Evolutionary conservation across 1,140 invertebrate genomes (phyloP).

Genomic region (Drosophila nannoptera): DNA sequence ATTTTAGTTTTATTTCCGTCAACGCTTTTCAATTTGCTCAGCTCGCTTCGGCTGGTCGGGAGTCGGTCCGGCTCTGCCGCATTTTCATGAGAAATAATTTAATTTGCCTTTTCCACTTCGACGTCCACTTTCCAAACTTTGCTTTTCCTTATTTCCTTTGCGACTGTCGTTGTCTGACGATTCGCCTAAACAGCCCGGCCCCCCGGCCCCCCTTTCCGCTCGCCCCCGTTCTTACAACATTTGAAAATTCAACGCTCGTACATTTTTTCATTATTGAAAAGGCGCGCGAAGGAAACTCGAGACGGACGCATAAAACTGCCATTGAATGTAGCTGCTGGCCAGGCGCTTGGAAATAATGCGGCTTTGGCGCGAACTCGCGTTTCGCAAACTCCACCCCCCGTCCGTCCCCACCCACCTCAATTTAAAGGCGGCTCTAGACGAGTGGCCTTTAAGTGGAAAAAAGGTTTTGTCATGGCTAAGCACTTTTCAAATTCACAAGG

Average conservation of each 20-base stretch:
- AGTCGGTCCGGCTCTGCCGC: constrained; percentile 15
- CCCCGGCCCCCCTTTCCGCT: background rate
- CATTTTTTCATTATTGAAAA: constrained; percentile 66
- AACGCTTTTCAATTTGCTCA: constrained; percentile 59
- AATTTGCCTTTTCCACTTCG: constrained; percentile 73
- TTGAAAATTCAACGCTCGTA: constrained; percentile 69
- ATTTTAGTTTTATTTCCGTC: constrained; percentile 69
- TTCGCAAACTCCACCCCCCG: background rate
- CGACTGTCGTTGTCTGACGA: constrained; percentile 52
- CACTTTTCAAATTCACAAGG: constrained; percentile 62
- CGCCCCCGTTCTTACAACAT: constrained; percentile 45
- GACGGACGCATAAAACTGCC: constrained; percentile 54
- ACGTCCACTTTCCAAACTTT: constrained; percentile 72
- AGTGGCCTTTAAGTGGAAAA: constrained; percentile 61
- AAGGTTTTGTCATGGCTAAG: constrained; percentile 73
- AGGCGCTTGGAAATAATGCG: constrained; percentile 53
- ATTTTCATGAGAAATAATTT: constrained; percentile 73
- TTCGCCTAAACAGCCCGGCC: constrained; percentile 1
- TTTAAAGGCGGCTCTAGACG: constrained; percentile 6
- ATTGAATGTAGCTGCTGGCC: constrained; percentile 58
- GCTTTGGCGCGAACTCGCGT: constrained; percentile 43
- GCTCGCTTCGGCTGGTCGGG: background rate
- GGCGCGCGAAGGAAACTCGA: constrained; percentile 42
- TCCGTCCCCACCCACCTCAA: background rate
- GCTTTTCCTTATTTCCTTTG: constrained; percentile 56